A percentile compares a stretch with the other conserved stretches of the same genome.
These are phyloP conservation scores for Furcula furcula DNA, from an alignment of 2,888 invertebrate species.

Conservation along the genomic window DNA sequence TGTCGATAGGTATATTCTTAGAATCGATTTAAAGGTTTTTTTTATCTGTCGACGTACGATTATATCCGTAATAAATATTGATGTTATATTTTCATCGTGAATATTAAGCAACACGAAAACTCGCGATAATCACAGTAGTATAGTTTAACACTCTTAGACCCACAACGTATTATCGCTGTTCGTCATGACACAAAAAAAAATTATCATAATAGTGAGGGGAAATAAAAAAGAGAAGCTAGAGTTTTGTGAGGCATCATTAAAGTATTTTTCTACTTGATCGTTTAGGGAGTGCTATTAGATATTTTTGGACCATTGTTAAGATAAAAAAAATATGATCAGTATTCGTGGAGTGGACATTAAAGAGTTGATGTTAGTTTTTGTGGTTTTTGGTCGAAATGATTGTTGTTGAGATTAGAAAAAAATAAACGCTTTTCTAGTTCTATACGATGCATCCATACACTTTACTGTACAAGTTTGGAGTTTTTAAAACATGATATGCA, in stretches of 20 bases:
- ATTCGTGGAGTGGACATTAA: conserved; percentile 56
- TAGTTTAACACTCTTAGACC: conserved; percentile 76
- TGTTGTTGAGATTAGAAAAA: conserved; percentile 55
- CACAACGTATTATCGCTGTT: conserved; percentile 53
- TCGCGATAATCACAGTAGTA: conserved; percentile 71
- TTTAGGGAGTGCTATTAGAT: conserved; percentile 78
- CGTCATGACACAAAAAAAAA: conserved; percentile 44
- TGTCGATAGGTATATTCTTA: conserved; percentile 11
- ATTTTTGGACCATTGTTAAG: conserved; percentile 82
- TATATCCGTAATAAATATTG: conserved; percentile 18
- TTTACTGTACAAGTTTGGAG: conserved; percentile 17
- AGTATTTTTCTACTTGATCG: conserved; percentile 80
- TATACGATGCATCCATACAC: conserved; percentile 53
- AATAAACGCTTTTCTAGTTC: conserved; percentile 59
- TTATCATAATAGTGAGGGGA: conserved; percentile 46
- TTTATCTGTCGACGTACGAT: conserved; percentile 13
- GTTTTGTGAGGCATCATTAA: conserved; percentile 70
- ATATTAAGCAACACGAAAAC: conserved; percentile 60
- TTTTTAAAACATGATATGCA: conserved; percentile 18
- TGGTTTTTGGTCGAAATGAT: conserved; percentile 58
- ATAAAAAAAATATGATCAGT: conserved; percentile 71
- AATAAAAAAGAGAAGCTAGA: conserved; percentile 53
- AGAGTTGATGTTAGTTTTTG: conserved; percentile 65
- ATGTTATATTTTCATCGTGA: conserved; percentile 48
- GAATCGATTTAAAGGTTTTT: conserved; percentile 12